A percentile compares a stretch with the other conserved stretches of the same genome.
Evolutionary conservation across 2,888 invertebrate species (phyloP).

Genomic region (Cheiracanthium punctorium): DNA sequence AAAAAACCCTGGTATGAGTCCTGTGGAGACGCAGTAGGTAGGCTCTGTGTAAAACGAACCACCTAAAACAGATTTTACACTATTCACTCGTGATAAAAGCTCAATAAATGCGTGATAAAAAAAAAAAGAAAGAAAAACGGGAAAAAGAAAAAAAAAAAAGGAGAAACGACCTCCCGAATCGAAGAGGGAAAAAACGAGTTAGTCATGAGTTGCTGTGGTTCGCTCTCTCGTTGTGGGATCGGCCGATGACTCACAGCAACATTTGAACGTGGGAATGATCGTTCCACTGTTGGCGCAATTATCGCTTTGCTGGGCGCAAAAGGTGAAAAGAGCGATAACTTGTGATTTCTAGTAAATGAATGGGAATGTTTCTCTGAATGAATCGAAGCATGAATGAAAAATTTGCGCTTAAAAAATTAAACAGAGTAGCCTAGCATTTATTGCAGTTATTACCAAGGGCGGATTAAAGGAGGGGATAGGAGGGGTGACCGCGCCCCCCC

Average conservation of each 20-base stretch:
- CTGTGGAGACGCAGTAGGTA: no score
- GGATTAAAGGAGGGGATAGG: no score
- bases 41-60: no score
- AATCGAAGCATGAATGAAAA: background rate
- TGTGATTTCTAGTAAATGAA: no score
- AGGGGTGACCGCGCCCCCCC: no score
- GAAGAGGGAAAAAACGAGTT: conserved; percentile 56
- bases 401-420: background rate
- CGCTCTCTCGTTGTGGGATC: conserved; percentile 27
- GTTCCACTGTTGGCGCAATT: background rate
- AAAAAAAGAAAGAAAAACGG: background rate
- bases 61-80: no score
- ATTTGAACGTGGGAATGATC: background rate
- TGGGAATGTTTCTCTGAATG: background rate
- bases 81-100: background rate
- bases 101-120: background rate
- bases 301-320: background rate
- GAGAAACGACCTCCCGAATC: conserved; percentile 29
- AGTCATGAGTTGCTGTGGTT: conserved; percentile 50
- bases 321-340: no score
- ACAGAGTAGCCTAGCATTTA: no score
- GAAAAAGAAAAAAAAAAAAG: background rate
- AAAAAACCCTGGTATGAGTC: no score
- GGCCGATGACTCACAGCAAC: conserved; percentile 48
- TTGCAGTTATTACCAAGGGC: no score